These are phyloP conservation scores for Pherbina coryleti DNA, from an alignment of 2,888 invertebrate genomes.

Conservation along the genomic window DNA sequence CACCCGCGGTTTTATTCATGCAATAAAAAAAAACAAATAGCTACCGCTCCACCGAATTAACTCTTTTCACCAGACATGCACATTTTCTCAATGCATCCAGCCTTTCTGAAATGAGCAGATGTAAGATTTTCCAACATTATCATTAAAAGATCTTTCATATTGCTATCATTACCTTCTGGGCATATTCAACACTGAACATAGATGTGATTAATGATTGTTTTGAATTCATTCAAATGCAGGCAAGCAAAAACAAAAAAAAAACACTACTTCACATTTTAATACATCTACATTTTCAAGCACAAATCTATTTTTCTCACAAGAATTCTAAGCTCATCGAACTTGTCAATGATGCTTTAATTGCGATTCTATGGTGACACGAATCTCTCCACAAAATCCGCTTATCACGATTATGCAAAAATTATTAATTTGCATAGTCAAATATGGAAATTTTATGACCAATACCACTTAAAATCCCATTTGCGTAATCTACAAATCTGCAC, in stretches of 20 bases:
- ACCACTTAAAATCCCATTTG: constrained; percentile 43
- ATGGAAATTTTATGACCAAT: constrained; percentile 37
- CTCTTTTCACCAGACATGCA: background rate
- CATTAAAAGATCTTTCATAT: constrained; percentile 7
- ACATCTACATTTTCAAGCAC: too few species aligned
- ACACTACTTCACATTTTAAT: background rate
- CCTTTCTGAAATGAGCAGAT: background rate
- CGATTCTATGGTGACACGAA: background rate
- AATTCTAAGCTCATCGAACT: background rate
- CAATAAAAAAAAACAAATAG: background rate
- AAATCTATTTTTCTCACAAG: background rate
- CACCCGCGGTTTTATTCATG: constrained; percentile 22
- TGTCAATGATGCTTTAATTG: constrained; percentile 27
- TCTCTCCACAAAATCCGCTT: constrained; percentile 7
- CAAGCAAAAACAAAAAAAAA: background rate
- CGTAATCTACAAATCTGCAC: constrained; percentile 33
- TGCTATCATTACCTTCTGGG: constrained; percentile 1
- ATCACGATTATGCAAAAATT: constrained; percentile 2
- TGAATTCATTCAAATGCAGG: background rate
- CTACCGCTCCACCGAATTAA: background rate
- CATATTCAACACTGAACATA: background rate
- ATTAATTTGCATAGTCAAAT: constrained; percentile 40
- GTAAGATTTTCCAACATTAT: background rate
- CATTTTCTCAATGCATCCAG: background rate
- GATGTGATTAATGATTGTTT: constrained; percentile 16